Evolutionary conservation across 2,113 vertebrate species (phyloP).

Genomic region (Gasterosteus aculeatus): DNA sequence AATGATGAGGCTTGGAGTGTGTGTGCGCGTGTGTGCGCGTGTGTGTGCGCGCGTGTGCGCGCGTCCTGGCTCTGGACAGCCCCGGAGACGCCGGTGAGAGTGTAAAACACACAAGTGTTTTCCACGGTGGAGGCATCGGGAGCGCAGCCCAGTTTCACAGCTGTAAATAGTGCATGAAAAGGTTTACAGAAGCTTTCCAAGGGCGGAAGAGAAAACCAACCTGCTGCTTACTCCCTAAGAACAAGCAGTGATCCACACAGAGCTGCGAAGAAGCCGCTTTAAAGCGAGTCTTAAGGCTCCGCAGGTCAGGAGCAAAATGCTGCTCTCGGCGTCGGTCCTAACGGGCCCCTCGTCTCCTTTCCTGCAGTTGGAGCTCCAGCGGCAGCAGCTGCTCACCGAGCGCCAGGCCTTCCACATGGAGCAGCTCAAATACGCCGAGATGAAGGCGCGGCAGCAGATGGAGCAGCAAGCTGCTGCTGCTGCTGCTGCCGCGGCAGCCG

Average conservation of each 20-base stretch:
- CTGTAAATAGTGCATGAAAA: constrained; percentile 77
- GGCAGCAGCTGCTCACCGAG: constrained; percentile 95
- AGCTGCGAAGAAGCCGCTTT: constrained; percentile 3
- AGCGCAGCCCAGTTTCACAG: constrained; percentile 68
- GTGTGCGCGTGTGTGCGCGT: constrained; percentile 43
- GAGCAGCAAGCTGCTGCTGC: constrained; percentile 85
- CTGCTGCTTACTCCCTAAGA: constrained; percentile 20
- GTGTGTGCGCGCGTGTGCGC: constrained; percentile 37
- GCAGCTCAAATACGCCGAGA: constrained; percentile 96
- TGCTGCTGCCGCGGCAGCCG: constrained; percentile 55
- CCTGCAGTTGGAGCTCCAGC: constrained; percentile 92
- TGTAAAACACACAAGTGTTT: constrained; percentile 54
- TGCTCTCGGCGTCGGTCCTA: not conserved
- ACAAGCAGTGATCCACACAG: constrained; percentile 6
- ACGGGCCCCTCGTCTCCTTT: not conserved
- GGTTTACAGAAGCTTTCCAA: constrained; percentile 57
- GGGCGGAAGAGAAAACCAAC: constrained; percentile 35
- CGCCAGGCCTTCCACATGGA: constrained; percentile 99
- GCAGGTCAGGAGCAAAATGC: not conserved
- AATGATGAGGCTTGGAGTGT: not conserved
- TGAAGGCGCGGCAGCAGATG: constrained; percentile 96
- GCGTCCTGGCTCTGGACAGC: constrained; percentile 10
- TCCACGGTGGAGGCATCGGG: constrained; percentile 30
- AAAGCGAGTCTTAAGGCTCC: not conserved
- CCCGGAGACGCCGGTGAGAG: constrained; percentile 48